Percentiles rank a stretch among this genome's conserved stretches.
Evolutionary conservation across 2,888 invertebrate species (phyloP).

Genomic region (Strigamia transsilvanica): DNA sequence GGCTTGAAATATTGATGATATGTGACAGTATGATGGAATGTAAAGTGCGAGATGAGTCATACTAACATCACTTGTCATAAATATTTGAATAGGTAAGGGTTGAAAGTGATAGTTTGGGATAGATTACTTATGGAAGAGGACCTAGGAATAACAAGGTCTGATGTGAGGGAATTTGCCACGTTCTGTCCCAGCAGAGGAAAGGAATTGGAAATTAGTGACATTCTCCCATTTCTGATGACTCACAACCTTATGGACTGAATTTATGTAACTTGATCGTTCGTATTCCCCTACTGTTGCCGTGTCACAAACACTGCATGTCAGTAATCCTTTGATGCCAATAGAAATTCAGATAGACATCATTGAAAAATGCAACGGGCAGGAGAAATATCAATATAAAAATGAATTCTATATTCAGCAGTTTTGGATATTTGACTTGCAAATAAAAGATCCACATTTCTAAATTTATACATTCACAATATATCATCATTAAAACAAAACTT

Average conservation of each 20-base stretch:
- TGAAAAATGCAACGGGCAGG: not conserved
- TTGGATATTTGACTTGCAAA: conserved; percentile 2
- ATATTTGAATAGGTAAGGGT: conserved; percentile 45
- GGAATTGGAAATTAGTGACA: conserved; percentile 48
- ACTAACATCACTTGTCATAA: conserved; percentile 14
- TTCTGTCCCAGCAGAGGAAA: conserved; percentile 1
- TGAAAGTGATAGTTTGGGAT: not conserved
- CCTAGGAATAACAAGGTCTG: not conserved
- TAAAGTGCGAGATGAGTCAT: conserved; percentile 6
- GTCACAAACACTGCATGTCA: conserved; percentile 41
- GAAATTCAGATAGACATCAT: conserved; percentile 18
- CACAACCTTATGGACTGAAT: conserved; percentile 32
- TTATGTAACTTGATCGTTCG: conserved; percentile 40
- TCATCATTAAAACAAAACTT: no score
- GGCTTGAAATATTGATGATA: conserved; percentile 35
- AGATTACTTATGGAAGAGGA: conserved; percentile 28
- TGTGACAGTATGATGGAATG: conserved; percentile 40
- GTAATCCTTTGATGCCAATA: conserved; percentile 45
- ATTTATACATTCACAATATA: no score
- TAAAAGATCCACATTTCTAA: not conserved
- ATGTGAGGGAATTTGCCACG: conserved; percentile 40
- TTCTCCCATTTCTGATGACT: conserved; percentile 38
- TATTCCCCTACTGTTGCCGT: not conserved
- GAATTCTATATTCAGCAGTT: not conserved
- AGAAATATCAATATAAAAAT: not conserved